Conservation (phyloP, 2,888 invertebrate genomes). For the Xylota segnis region DNA sequence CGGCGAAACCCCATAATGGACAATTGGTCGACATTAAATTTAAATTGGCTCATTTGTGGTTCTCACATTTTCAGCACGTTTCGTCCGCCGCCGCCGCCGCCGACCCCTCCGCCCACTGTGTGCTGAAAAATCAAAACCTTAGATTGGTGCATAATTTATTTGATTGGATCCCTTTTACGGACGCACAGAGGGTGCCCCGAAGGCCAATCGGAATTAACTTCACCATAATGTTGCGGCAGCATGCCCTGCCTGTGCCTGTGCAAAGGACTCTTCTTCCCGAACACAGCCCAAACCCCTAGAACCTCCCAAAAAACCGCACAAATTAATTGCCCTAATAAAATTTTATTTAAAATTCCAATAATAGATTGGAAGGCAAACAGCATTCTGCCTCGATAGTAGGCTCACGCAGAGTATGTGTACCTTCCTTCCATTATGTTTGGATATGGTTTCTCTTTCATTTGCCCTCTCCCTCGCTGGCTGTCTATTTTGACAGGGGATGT, state of each 20-base stretch:
- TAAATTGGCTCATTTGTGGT: slow-evolving; percentile 70
- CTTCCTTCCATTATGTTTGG: not conserved
- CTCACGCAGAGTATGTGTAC: slow-evolving; percentile 2
- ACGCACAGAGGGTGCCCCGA: slow-evolving; percentile 8
- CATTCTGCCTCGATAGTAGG: no score
- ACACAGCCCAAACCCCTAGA: not conserved
- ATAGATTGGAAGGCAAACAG: slow-evolving; percentile 62
- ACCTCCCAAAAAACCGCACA: slow-evolving; percentile 54
- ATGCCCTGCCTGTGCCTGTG: slow-evolving; percentile 34
- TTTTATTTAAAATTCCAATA: slow-evolving; percentile 72
- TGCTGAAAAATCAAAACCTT: slow-evolving; percentile 67
- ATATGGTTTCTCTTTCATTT: slow-evolving; percentile 16
- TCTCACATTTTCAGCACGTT: slow-evolving; percentile 65
- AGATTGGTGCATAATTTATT: slow-evolving; percentile 62
- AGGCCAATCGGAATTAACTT: slow-evolving; percentile 50
- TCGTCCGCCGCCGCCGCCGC: not conserved
- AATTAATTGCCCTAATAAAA: slow-evolving; percentile 75
- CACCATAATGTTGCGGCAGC: slow-evolving; percentile 67
- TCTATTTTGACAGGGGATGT: slow-evolving; percentile 57
- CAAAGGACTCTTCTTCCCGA: not conserved
- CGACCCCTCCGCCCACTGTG: not conserved
- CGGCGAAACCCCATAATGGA: slow-evolving; percentile 54
- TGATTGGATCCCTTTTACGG: slow-evolving; percentile 41
- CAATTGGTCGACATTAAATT: slow-evolving; percentile 69
- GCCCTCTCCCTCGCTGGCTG: not conserved